Evolutionary conservation across 2,888 invertebrate genomes (phyloP).

Genomic region (Prosapia bicincta): DNA sequence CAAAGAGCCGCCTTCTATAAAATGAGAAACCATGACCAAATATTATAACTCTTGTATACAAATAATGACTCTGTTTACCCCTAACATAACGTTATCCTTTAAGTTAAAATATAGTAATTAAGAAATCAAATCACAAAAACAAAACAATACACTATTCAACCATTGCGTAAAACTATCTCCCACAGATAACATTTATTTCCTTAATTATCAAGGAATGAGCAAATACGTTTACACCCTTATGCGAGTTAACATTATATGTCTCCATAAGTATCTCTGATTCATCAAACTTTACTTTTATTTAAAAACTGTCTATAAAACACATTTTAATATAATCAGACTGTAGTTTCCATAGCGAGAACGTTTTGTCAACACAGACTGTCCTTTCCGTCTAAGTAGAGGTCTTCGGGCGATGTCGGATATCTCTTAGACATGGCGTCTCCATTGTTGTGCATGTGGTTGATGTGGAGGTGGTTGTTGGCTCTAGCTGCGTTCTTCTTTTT

Average conservation of each 20-base stretch:
- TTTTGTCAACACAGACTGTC: conserved; percentile 70
- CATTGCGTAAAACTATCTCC: neutral
- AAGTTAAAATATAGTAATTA: too few relatives aligned
- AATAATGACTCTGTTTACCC: too few relatives aligned
- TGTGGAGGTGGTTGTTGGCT: conserved; percentile 52
- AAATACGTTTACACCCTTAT: neutral
- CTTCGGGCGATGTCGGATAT: conserved; percentile 43
- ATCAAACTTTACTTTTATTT: too few relatives aligned
- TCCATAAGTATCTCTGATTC: neutral
- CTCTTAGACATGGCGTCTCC: conserved; percentile 52
- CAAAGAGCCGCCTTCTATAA: too few relatives aligned
- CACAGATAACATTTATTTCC: neutral
- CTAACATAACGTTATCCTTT: too few relatives aligned
- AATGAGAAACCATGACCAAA: too few relatives aligned
- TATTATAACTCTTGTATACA: too few relatives aligned
- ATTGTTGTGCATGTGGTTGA: conserved; percentile 57
- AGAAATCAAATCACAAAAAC: too few relatives aligned
- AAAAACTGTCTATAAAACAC: neutral
- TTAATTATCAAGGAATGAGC: neutral
- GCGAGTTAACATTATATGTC: neutral
- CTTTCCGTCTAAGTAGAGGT: conserved; percentile 55
- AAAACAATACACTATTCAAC: too few relatives aligned
- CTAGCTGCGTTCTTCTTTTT: conserved; percentile 52
- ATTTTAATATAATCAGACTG: conserved; percentile 38
- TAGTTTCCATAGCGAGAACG: conserved; percentile 48